Evolutionary conservation across 2,113 vertebrate genomes (phyloP).

Genomic region (Hiodon tergisus): DNA sequence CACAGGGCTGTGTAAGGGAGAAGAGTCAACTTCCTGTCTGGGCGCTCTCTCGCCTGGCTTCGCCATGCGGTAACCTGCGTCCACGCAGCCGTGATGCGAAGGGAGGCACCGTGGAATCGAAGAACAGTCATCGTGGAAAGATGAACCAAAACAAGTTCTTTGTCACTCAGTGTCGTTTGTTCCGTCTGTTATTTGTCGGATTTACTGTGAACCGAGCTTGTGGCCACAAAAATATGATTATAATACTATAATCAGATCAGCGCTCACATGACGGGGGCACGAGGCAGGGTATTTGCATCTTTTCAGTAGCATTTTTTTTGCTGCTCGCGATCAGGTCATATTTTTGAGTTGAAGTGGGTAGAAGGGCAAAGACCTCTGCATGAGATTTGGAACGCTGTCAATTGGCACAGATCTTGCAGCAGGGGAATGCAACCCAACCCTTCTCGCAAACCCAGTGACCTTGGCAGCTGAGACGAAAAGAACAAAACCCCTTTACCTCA

Average conservation of each 20-base stretch:
- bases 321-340: neutral
- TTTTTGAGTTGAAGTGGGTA: neutral
- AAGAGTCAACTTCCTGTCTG: conserved; percentile 19
- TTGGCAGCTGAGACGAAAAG: conserved; percentile 11
- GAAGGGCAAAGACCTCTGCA: neutral
- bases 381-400: conserved; percentile 16
- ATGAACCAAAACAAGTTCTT: no score
- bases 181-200: no score
- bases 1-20: conserved; percentile 9
- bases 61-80: neutral
- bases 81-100: neutral
- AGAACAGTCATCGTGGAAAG: no score
- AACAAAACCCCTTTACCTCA: conserved; percentile 25
- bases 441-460: conserved; percentile 21
- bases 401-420: conserved; percentile 7
- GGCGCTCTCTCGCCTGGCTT: neutral
- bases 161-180: no score
- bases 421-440: conserved; percentile 23
- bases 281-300: neutral
- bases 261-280: neutral
- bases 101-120: neutral
- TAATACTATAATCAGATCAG: no score
- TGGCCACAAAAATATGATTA: no score
- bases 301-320: neutral
- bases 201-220: no score